Percentiles rank a stretch among this genome's conserved stretches.
phyloP scores from a whole-genome alignment of 2,888 invertebrate genomes.

The Malthinus flaveolus region DNA sequence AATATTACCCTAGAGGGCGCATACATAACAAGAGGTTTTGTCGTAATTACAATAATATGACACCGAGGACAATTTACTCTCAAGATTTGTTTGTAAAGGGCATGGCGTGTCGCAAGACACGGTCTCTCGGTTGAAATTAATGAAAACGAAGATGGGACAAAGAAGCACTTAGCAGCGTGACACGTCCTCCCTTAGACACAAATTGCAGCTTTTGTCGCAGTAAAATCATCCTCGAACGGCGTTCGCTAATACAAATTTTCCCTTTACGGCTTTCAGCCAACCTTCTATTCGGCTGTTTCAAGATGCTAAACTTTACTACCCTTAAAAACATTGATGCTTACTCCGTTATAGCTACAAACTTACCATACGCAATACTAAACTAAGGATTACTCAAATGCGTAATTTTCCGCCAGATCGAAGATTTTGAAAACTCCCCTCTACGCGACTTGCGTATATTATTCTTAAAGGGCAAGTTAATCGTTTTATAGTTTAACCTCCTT shows the following conservation, averaged over 20 bases:
- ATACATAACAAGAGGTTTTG: conserved; percentile 18
- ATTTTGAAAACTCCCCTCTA: conserved; percentile 11
- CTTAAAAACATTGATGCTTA: conserved; percentile 6
- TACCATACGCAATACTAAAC: conserved; percentile 10
- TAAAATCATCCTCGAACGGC: conserved; percentile 29
- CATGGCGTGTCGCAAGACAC: conserved; percentile 13
- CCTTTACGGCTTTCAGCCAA: conserved; percentile 18
- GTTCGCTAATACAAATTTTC: conserved; percentile 22
- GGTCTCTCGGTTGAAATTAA: conserved; percentile 20
- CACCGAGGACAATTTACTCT: conserved; percentile 22
- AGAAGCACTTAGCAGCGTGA: conserved; percentile 32
- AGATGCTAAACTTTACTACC: conserved; percentile 20
- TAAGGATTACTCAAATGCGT: conserved; percentile 25
- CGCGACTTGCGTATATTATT: neutral
- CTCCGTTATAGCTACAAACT: conserved; percentile 12
- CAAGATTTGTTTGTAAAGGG: conserved; percentile 24
- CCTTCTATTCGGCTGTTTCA: conserved; percentile 9
- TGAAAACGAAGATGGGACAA: conserved; percentile 27
- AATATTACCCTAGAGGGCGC: conserved; percentile 15
- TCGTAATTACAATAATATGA: conserved; percentile 25
- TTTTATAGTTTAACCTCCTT: too few species aligned
- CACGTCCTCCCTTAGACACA: conserved; percentile 29
- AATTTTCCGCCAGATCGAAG: conserved; percentile 24
- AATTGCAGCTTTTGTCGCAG: conserved; percentile 31
- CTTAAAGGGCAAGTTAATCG: too few species aligned